Conservation (phyloP, 2,797 vertebrate species). For the Kryptolebias ocellatus region DNA sequence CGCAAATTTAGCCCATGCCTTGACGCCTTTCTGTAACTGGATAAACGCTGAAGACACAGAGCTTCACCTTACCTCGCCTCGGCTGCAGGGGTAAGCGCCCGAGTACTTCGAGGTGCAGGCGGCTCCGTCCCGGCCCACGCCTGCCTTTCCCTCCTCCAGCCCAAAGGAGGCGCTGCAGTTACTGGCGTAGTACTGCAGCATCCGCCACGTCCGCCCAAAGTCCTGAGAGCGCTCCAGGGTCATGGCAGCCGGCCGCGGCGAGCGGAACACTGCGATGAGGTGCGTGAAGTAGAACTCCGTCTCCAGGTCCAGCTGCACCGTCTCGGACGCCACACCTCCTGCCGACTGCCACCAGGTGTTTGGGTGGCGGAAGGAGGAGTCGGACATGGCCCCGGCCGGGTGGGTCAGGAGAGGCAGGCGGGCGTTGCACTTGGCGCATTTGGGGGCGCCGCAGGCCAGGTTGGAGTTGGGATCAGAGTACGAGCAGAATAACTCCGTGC, state of each 20-base stretch:
- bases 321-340: conserved; percentile 80
- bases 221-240: conserved; percentile 94
- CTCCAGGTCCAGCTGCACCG: conserved; percentile 92
- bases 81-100: conserved; percentile 87
- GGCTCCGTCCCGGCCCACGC: conserved; percentile 69
- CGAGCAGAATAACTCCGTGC: conserved; percentile 87
- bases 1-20: too few species aligned
- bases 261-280: conserved; percentile 94
- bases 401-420: conserved; percentile 85
- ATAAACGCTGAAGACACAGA: not conserved
- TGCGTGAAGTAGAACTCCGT: conserved; percentile 96
- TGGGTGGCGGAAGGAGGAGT: conserved; percentile 93
- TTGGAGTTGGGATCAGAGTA: conserved; percentile 75
- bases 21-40: not conserved
- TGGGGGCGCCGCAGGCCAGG: conserved; percentile 72
- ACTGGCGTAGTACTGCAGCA: conserved; percentile 89
- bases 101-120: conserved; percentile 95
- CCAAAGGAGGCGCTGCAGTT: conserved; percentile 90
- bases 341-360: conserved; percentile 98
- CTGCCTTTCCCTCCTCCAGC: conserved; percentile 84
- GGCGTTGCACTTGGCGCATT: conserved; percentile 87
- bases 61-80: conserved; percentile 90
- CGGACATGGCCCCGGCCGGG: conserved; percentile 89
- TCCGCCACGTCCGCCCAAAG: conserved; percentile 90
- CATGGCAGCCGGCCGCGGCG: conserved; percentile 92